A percentile compares a stretch with the other conserved stretches of the same genome.
phyloP scores from a whole-genome alignment of 2,113 vertebrate species.

The Brachyhypopomus occidentalis region DNA sequence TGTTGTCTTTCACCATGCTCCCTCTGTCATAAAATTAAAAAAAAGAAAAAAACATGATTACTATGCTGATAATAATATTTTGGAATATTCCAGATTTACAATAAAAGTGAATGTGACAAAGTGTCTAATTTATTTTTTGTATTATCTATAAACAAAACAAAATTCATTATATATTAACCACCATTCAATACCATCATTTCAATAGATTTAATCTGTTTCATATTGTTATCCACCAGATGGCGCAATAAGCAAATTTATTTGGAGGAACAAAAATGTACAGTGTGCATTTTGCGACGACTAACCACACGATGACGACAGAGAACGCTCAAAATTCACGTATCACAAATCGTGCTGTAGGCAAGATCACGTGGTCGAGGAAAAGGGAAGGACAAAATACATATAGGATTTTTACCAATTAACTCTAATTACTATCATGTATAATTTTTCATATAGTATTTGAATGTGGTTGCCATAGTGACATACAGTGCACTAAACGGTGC shows the following conservation, averaged over 20 bases:
- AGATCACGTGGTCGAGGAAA: conserved; percentile 7
- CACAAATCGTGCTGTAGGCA: background rate
- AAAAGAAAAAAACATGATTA: background rate
- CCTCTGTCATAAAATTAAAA: conserved; percentile 61
- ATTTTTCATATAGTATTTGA: conserved; percentile 11
- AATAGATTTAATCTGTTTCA: background rate
- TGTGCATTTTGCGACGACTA: background rate
- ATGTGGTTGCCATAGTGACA: conserved; percentile 48
- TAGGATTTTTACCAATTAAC: conserved; percentile 13
- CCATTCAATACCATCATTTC: too few species aligned
- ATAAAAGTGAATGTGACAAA: conserved; percentile 80
- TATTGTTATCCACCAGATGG: conserved; percentile 63
- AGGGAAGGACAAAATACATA: background rate
- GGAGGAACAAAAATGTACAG: background rate
- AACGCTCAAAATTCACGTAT: background rate
- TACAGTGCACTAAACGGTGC: conserved; percentile 16
- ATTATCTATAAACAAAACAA: background rate
- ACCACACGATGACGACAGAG: conserved; percentile 47
- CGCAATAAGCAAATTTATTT: conserved; percentile 17
- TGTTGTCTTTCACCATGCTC: conserved; percentile 72
- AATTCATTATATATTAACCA: too few species aligned
- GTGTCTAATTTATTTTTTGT: conserved; percentile 52
- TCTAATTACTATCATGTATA: conserved; percentile 16
- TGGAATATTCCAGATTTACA: conserved; percentile 93
- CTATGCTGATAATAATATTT: conserved; percentile 77